Base-by-base conservation (phyloP, 2,113 vertebrate species). In the Pseudopodoces humilis region DNA sequence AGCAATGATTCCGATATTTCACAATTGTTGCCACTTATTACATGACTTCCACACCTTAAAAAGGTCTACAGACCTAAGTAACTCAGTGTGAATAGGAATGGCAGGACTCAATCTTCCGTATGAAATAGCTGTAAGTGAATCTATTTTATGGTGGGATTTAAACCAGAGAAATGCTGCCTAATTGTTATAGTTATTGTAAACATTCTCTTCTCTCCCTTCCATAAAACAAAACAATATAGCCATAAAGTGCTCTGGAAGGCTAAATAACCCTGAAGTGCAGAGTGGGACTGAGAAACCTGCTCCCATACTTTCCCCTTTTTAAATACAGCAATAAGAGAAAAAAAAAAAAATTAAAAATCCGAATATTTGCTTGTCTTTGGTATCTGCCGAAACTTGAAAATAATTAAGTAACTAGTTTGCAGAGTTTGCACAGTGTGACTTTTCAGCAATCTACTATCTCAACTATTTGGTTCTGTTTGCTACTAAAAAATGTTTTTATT, bases 211-310 rank as follows among this genome's bases (percentile, higher is more conserved):
- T 87, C 88, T 70, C 90, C 49, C 70, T 94, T 94, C 87, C 86
- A 60, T 59, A 86, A 89, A 77, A 80, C 22, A 77, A 88, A 84
- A 50, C 27, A 88, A 93, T 95, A 83, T 64, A 94, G 81, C 88
- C 35, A 60, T 95, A 92, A 97, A 97, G 96, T 96, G 95, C 90
- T 83, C 79, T 53, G 72, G 83, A 94, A 97, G 88, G 80, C 78
- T 78, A 86, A 71, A 68, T 84, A 91, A 89, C 65, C 60, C 50
- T 52, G 95, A 93, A 28, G 90, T 92, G 86, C 95, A 89, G 92
- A 92, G 82, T 88, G 67, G 90, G 87, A 92, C 24, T 82, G 70
- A 96, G 91, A 96, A 96, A 88, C 55, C 68, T 56, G 93, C 68
- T 93, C 88, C 92, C 78, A 69, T 92, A 53, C 82, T 67, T 94